Conservation (phyloP, 35 echinoderm and acorn worm species). For the Lytechinus pictus region DNA sequence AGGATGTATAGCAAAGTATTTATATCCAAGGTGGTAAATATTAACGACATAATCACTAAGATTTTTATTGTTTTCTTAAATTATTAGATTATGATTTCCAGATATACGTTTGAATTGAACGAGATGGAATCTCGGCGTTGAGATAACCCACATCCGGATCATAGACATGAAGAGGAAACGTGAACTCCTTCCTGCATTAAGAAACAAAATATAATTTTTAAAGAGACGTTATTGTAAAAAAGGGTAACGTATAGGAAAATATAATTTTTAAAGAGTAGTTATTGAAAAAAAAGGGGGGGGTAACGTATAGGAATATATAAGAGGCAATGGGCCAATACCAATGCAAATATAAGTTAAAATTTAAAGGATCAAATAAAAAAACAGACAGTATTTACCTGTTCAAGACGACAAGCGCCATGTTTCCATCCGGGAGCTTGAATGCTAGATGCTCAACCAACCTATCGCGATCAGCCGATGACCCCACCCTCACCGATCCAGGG, state of each 20-base stretch:
- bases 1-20: too few species aligned
- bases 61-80: not conserved
- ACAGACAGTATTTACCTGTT: slow-evolving; percentile 57
- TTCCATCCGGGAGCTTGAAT: slow-evolving; percentile 78
- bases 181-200: slow-evolving; percentile 27
- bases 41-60: too few species aligned
- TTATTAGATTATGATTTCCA: slow-evolving; percentile 32
- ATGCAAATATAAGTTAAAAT: too few species aligned
- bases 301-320: too few species aligned
- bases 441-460: slow-evolving; percentile 55
- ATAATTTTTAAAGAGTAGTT: too few species aligned
- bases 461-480: not conserved
- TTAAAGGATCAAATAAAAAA: not conserved
- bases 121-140: slow-evolving; percentile 55
- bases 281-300: too few species aligned
- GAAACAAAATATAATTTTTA: not conserved
- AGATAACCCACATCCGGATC: slow-evolving; percentile 51
- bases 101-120: slow-evolving; percentile 54
- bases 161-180: slow-evolving; percentile 45
- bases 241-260: too few species aligned
- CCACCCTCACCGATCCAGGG: slow-evolving; percentile 79
- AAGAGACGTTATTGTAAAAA: too few species aligned
- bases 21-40: too few species aligned
- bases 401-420: slow-evolving; percentile 66
- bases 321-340: too few species aligned